phyloP scores from a whole-genome alignment of 2,888 invertebrate species.

The Rhingia rostrata region DNA sequence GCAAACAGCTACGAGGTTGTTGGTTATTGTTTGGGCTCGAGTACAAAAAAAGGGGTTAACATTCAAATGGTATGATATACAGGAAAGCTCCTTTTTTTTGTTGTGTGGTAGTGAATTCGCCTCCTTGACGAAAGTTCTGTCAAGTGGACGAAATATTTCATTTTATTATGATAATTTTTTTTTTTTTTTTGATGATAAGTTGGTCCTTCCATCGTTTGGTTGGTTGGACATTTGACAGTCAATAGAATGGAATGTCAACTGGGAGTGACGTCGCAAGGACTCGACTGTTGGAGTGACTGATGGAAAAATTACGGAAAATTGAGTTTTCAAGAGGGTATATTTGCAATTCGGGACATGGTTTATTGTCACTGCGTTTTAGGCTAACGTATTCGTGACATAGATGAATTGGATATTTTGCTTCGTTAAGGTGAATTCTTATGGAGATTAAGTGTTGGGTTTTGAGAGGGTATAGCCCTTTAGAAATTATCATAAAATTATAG shows the following conservation, averaged over 20 bases:
- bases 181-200: slow-evolving; percentile 36
- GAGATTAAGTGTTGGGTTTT: no score
- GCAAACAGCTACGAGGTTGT: slow-evolving; percentile 26
- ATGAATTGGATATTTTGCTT: no score
- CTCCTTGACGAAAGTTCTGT: slow-evolving; percentile 6
- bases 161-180: slow-evolving; percentile 62
- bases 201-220: not conserved
- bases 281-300: not conserved
- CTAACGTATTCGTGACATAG: no score
- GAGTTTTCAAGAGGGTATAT: not conserved
- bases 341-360: not conserved
- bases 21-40: slow-evolving; percentile 1
- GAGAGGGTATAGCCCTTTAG: no score
- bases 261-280: not conserved
- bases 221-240: slow-evolving; percentile 9
- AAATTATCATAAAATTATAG: no score
- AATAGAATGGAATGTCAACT: slow-evolving; percentile 8
- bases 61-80: slow-evolving; percentile 31
- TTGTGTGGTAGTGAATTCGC: not conserved
- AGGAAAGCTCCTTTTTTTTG: slow-evolving; percentile 20
- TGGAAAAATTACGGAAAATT: not conserved
- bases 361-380: not conserved
- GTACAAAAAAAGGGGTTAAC: slow-evolving; percentile 23
- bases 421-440: no score
- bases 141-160: slow-evolving; percentile 48